Percentiles rank a stretch among this genome's conserved stretches.
Evolutionary conservation across 2,888 invertebrate species (phyloP).

Genomic region (Limnephilus rhombicus): DNA sequence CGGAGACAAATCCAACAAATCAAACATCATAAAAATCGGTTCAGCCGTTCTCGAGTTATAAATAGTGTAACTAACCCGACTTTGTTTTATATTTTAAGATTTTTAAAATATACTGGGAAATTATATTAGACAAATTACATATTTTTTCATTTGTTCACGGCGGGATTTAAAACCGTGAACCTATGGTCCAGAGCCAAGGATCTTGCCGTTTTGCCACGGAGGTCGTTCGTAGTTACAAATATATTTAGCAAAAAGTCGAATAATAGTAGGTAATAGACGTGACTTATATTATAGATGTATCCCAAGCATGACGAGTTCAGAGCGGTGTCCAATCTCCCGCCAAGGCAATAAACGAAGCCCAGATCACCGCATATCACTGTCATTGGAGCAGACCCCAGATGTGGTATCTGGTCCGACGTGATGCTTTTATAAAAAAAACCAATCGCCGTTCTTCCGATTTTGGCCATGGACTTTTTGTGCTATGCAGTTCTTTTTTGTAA

Average conservation of each 20-base stretch:
- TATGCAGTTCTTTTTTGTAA: background rate
- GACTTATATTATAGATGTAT: background rate
- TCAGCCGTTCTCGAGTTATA: too few species aligned
- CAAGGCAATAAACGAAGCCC: background rate
- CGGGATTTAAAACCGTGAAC: background rate
- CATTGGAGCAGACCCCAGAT: too few species aligned
- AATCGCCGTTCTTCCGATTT: background rate
- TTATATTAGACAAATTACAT: too few species aligned
- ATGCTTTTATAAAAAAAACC: background rate
- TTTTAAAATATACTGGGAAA: too few species aligned
- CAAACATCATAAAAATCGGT: too few species aligned
- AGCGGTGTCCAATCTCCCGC: background rate
- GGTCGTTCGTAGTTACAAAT: too few species aligned
- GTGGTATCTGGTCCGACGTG: background rate
- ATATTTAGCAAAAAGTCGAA: too few species aligned
- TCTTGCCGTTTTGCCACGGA: background rate
- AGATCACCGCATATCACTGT: background rate
- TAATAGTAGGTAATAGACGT: background rate
- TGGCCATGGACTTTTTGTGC: background rate
- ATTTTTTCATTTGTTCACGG: too few species aligned
- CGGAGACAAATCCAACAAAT: too few species aligned
- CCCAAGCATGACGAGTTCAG: background rate
- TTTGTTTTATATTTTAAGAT: too few species aligned
- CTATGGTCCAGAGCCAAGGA: too few species aligned
- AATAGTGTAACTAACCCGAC: too few species aligned